Conservation (phyloP, 2,113 vertebrate genomes). For the Antechinus flavipes region DNA sequence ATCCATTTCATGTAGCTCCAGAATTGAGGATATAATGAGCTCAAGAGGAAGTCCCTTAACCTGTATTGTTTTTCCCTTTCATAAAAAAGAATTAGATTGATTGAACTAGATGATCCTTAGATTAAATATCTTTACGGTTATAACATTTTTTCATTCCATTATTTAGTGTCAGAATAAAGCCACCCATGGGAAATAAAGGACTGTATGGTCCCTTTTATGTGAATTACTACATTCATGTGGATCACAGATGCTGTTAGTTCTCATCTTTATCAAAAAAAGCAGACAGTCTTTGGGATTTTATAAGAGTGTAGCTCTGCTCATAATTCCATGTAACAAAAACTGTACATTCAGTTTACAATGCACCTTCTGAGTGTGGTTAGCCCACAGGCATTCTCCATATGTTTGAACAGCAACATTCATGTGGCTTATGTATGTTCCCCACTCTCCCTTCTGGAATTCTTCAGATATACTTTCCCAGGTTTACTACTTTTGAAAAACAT, state of each 20-base stretch:
- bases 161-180: background rate
- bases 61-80: background rate
- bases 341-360: background rate
- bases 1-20: slow-evolving; percentile 16
- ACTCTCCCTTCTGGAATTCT: background rate
- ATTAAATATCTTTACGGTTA: background rate
- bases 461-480: background rate
- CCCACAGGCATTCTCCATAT: background rate
- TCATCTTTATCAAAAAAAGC: background rate
- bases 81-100: background rate
- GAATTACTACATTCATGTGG: background rate
- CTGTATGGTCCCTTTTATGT: background rate
- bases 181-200: background rate
- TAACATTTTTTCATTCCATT: background rate
- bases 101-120: background rate
- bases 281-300: background rate
- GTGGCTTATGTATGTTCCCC: background rate
- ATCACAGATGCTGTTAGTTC: background rate
- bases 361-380: background rate
- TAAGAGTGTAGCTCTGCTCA: background rate
- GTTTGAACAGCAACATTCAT: background rate
- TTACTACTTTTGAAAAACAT: background rate
- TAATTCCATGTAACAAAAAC: background rate
- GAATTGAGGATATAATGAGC: slow-evolving; percentile 18
- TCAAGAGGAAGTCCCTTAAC: slow-evolving; percentile 44